Evolutionary conservation across 2,888 invertebrate species (phyloP).

Genomic region (Geophilus truncorum): DNA sequence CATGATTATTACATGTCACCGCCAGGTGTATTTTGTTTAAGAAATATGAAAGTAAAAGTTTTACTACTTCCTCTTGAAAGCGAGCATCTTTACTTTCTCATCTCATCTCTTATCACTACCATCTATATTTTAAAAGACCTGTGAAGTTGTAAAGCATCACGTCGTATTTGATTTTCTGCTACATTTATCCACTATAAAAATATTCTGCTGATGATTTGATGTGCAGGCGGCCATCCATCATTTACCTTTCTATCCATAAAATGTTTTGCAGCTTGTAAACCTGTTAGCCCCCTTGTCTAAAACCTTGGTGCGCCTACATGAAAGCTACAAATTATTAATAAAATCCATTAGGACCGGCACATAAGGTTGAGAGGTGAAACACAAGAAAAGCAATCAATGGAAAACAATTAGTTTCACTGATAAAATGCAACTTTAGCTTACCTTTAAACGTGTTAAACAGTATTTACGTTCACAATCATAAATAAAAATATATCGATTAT

Average conservation of each 20-base stretch:
- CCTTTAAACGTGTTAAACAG: not conserved
- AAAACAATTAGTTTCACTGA: not conserved
- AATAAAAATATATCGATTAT: too few species aligned
- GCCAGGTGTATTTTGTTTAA: too few species aligned
- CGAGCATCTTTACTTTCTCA: not conserved
- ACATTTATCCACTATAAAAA: constrained; percentile 7
- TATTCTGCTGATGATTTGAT: constrained; percentile 16
- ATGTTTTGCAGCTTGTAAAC: constrained; percentile 20
- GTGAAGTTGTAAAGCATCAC: constrained; percentile 3
- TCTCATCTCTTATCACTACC: not conserved
- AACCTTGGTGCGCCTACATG: not conserved
- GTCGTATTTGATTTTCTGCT: not conserved
- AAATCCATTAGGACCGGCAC: not conserved
- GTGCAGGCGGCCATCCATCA: not conserved
- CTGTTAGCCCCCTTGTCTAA: not conserved
- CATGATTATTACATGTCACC: too few species aligned
- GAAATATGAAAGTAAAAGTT: not conserved
- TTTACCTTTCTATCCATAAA: not conserved
- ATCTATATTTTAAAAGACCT: not conserved
- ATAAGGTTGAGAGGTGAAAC: not conserved
- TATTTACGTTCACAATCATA: too few species aligned
- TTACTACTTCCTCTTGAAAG: not conserved
- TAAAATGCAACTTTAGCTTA: not conserved
- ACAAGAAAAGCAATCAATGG: not conserved
- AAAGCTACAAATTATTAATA: not conserved